Evolutionary conservation across 2,888 invertebrate species (phyloP).

Genomic region (Gasteruption jaculator): DNA sequence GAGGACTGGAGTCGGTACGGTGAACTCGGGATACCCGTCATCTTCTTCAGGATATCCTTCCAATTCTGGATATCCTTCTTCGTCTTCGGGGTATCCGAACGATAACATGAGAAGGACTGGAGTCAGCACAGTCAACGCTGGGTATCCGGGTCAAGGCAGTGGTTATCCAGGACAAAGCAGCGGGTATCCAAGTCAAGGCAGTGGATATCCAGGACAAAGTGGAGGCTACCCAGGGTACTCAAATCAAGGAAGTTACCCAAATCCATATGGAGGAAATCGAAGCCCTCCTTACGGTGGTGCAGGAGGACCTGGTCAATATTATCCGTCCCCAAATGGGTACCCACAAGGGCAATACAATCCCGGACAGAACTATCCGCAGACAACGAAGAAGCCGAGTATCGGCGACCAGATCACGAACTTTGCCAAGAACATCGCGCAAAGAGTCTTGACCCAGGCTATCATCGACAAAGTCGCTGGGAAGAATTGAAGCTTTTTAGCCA

Average conservation of each 20-base stretch:
- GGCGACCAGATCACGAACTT: conserved; percentile 34
- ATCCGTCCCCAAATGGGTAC: conserved; percentile 28
- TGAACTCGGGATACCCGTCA: conserved; percentile 13
- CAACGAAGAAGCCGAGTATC: conserved; percentile 37
- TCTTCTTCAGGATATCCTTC: conserved; percentile 14
- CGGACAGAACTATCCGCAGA: conserved; percentile 20
- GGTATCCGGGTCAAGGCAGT: conserved; percentile 22
- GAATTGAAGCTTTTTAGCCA: conserved; percentile 15
- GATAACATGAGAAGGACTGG: conserved; percentile 24
- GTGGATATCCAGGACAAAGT: conserved; percentile 19
- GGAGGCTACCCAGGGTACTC: conserved; percentile 19
- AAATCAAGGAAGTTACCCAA: conserved; percentile 17
- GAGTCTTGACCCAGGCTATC: conserved; percentile 37
- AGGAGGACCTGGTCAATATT: conserved; percentile 15
- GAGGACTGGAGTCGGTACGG: conserved; percentile 13
- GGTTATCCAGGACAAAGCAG: conserved; percentile 18
- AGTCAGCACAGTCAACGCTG: conserved; percentile 29
- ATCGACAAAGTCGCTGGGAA: conserved; percentile 37
- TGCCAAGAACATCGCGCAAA: conserved; percentile 38
- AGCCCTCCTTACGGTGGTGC: conserved; percentile 10
- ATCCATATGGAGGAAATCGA: conserved; percentile 21
- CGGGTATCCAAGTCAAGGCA: conserved; percentile 11
- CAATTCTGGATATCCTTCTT: too few species aligned
- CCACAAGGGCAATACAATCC: conserved; percentile 52
- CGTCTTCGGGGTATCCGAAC: conserved; percentile 6